Percentiles rank a stretch among this genome's conserved stretches.
These are phyloP conservation scores for Danio choprae DNA, from an alignment of 2,797 vertebrate species.

Conservation along the genomic window DNA sequence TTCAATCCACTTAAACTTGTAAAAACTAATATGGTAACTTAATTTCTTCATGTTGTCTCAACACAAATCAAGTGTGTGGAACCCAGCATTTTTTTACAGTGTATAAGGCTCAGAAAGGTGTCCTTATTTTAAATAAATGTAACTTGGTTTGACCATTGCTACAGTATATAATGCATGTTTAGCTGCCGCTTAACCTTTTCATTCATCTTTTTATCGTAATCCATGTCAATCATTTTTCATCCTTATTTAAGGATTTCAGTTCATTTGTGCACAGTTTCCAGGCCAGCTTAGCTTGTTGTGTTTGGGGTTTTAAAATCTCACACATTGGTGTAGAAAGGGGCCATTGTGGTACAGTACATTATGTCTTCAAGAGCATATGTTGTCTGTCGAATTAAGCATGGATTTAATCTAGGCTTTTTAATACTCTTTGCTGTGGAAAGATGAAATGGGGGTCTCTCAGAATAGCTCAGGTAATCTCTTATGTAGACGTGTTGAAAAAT, in stretches of 20 bases:
- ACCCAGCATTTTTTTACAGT: too few species aligned
- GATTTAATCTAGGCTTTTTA: constrained; percentile 19
- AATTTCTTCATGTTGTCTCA: too few species aligned
- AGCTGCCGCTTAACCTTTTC: neutral
- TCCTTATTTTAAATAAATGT: neutral
- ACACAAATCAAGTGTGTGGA: too few species aligned
- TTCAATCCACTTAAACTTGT: too few species aligned
- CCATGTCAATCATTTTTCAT: constrained; percentile 1
- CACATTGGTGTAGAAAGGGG: neutral
- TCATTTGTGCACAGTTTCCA: neutral
- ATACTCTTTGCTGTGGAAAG: constrained; percentile 21
- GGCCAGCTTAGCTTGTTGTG: neutral
- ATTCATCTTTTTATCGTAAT: neutral
- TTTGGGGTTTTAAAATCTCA: neutral
- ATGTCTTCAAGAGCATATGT: neutral
- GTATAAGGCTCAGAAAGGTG: neutral
- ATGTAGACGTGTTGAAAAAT: constrained; percentile 33
- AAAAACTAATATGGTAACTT: too few species aligned
- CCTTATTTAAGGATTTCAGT: neutral
- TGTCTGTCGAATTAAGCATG: constrained; percentile 21
- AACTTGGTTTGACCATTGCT: too few species aligned
- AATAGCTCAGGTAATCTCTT: constrained; percentile 52
- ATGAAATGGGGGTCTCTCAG: constrained; percentile 19
- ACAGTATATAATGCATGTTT: neutral
- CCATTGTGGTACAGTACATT: neutral